These are phyloP conservation scores for Ruditapes philippinarum DNA, from an alignment of 1,140 invertebrate species.

Conservation along the genomic window DNA sequence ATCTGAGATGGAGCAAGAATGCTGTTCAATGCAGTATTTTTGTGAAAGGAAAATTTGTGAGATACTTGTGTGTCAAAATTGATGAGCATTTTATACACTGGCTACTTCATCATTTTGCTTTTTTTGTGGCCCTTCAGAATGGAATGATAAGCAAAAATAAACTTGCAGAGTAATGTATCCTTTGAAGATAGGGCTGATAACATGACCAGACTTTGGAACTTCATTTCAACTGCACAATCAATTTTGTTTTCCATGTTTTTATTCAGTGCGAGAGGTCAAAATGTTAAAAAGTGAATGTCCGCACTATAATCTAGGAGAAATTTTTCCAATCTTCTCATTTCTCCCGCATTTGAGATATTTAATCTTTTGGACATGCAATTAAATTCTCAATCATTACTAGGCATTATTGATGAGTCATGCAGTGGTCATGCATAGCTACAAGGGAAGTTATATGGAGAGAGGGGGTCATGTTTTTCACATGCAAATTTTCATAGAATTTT, in stretches of 20 bases:
- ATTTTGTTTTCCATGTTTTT: constrained; percentile 45
- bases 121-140: neutral
- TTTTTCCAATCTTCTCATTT: neutral
- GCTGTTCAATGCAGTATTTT: constrained; percentile 32
- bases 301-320: neutral
- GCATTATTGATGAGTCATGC: constrained; percentile 13
- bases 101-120: constrained; percentile 10
- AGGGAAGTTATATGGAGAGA: no score
- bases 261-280: constrained; percentile 43
- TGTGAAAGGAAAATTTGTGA: constrained; percentile 13
- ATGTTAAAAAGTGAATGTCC: constrained; percentile 44
- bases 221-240: constrained; percentile 47
- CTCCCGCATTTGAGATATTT: neutral
- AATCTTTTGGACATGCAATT: constrained; percentile 53
- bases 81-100: constrained; percentile 8
- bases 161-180: neutral
- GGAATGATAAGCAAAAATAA: constrained; percentile 34
- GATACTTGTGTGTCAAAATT: neutral
- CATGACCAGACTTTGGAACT: constrained; percentile 33
- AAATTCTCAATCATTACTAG: constrained; percentile 37
- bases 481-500: constrained; percentile 41
- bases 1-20: neutral
- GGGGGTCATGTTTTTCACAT: constrained; percentile 5
- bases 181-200: constrained; percentile 34
- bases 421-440: constrained; percentile 28